These are phyloP conservation scores for Drosophila sucinea DNA, from an alignment of 1,140 invertebrate species.

Conservation along the genomic window DNA sequence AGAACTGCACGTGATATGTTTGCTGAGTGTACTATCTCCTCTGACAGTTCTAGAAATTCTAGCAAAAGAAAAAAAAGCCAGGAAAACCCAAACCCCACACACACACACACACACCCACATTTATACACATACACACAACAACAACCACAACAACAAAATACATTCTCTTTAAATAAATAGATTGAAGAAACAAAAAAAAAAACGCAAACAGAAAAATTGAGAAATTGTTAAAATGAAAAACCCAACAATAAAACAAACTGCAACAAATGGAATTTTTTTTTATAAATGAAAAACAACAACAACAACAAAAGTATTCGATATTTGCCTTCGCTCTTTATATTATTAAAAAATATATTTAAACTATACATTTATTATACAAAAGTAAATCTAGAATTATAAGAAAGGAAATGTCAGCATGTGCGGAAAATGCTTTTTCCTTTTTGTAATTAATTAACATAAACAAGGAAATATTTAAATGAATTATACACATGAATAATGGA, in stretches of 20 bases:
- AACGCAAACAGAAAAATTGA: background rate
- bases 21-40: constrained; percentile 57
- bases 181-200: constrained; percentile 21
- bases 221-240: constrained; percentile 11
- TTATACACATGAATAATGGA: constrained; percentile 60
- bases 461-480: constrained; percentile 76
- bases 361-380: constrained; percentile 39
- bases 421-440: constrained; percentile 33
- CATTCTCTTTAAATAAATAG: constrained; percentile 52
- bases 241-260: constrained; percentile 33
- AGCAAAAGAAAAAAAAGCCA: constrained; percentile 15
- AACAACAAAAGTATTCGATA: constrained; percentile 80
- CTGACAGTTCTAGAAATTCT: constrained; percentile 53
- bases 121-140: constrained; percentile 9
- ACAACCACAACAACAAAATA: constrained; percentile 25
- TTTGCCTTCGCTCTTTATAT: constrained; percentile 79
- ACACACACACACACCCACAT: constrained; percentile 28
- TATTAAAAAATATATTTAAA: constrained; percentile 48
- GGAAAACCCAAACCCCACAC: background rate
- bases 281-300: constrained; percentile 56
- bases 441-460: constrained; percentile 54
- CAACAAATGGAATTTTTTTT: constrained; percentile 62
- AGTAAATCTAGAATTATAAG: constrained; percentile 13
- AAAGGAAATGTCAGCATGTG: constrained; percentile 37
- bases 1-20: constrained; percentile 60